Evolutionary conservation across 2,113 vertebrate genomes (phyloP).

Genomic region (Corythornis cristatus): DNA sequence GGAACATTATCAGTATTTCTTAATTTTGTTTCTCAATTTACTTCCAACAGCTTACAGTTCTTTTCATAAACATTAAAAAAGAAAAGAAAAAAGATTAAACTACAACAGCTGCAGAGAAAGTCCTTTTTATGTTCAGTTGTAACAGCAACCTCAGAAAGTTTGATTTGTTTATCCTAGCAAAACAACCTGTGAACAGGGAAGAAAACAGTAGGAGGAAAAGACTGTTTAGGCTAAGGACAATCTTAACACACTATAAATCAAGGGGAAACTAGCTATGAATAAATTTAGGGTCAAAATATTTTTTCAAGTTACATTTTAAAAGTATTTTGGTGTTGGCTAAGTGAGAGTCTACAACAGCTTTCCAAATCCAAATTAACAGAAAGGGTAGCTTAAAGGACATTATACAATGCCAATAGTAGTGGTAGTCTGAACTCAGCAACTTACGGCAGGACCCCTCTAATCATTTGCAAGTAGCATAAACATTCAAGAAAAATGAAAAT

Average conservation of each 20-base stretch:
- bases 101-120: background rate
- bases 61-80: background rate
- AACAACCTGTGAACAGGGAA: background rate
- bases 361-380: background rate
- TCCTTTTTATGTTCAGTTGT: background rate
- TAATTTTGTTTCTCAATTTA: background rate
- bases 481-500: background rate
- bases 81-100: background rate
- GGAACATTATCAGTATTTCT: background rate
- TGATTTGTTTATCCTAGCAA: constrained; percentile 8
- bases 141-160: background rate
- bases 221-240: background rate
- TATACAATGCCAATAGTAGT: background rate
- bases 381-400: background rate
- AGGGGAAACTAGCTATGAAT: background rate
- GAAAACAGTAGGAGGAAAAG: constrained; percentile 18
- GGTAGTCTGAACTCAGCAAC: background rate
- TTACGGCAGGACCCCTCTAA: background rate
- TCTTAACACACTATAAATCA: background rate
- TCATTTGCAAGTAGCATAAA: background rate
- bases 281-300: background rate
- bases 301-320: background rate
- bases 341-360: background rate
- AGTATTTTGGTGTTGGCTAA: background rate
- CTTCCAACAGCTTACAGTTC: background rate